These are phyloP conservation scores for Equus przewalskii DNA, from an alignment of 2,113 vertebrate genomes.

Conservation along the genomic window DNA sequence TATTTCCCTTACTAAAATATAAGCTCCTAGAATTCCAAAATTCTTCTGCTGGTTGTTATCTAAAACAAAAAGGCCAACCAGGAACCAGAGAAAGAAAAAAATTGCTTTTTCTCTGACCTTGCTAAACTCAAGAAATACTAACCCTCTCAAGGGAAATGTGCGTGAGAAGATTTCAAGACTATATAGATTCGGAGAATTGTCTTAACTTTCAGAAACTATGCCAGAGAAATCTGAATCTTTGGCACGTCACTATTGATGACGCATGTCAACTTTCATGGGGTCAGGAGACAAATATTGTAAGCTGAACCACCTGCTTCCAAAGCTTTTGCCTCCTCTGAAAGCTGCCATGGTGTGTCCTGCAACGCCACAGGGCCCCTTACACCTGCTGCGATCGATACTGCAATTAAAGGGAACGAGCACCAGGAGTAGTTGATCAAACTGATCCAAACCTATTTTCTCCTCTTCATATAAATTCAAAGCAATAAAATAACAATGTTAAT, in stretches of 20 bases:
- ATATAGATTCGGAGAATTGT: conserved; percentile 54
- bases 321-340: conserved; percentile 53
- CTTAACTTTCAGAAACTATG: conserved; percentile 63
- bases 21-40: not conserved
- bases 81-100: not conserved
- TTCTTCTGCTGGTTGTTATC: not conserved
- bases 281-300: conserved; percentile 62
- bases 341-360: not conserved
- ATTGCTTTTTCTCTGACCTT: conserved; percentile 42
- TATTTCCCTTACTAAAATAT: not conserved
- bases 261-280: conserved; percentile 56
- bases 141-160: not conserved
- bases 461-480: conserved; percentile 33
- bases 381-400: conserved; percentile 54
- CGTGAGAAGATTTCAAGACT: not conserved
- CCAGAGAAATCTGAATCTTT: conserved; percentile 65
- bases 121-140: conserved; percentile 54
- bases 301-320: conserved; percentile 6
- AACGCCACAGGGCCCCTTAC: conserved; percentile 10
- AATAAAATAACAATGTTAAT: conserved; percentile 35
- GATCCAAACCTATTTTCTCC: not conserved
- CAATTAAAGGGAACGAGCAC: conserved; percentile 66
- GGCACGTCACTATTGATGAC: conserved; percentile 39
- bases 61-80: conserved; percentile 30
- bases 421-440: conserved; percentile 49